Conservation (phyloP, 2,797 vertebrate species). For the Otolemur crassicaudatus region DNA sequence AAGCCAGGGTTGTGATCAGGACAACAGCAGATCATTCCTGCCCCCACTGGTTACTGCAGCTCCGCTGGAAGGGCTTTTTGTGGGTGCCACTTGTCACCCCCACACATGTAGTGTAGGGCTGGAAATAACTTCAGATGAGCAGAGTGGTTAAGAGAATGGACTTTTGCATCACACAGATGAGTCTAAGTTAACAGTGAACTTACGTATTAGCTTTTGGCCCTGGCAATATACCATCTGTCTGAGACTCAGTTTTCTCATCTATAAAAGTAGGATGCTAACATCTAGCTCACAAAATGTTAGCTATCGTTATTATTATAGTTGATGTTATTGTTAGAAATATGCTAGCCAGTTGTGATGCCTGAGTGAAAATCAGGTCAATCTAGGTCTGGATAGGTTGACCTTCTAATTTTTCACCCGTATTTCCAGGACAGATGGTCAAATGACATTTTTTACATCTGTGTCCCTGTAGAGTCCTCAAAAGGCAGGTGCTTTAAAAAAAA, state of each 20-base stretch:
- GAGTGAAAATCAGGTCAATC: no score
- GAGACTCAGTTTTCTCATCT: not conserved
- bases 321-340: not conserved
- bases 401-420: not conserved
- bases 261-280: not conserved
- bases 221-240: not conserved
- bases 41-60: not conserved
- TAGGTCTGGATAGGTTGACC: not conserved
- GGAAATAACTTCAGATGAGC: not conserved
- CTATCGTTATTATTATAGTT: not conserved
- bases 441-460: not conserved
- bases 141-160: not conserved
- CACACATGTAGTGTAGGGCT: rapidly evolving
- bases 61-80: not conserved
- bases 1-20: not conserved
- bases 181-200: not conserved
- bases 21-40: not conserved
- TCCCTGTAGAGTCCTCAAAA: not conserved
- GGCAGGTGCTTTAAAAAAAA: not conserved
- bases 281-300: not conserved
- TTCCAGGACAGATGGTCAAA: not conserved
- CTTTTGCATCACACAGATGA: no score
- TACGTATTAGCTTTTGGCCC: not conserved
- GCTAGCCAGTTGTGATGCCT: not conserved
- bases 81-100: not conserved